Base-by-base conservation (phyloP, 2,113 vertebrate genomes). In the Nestor notabilis region DNA sequence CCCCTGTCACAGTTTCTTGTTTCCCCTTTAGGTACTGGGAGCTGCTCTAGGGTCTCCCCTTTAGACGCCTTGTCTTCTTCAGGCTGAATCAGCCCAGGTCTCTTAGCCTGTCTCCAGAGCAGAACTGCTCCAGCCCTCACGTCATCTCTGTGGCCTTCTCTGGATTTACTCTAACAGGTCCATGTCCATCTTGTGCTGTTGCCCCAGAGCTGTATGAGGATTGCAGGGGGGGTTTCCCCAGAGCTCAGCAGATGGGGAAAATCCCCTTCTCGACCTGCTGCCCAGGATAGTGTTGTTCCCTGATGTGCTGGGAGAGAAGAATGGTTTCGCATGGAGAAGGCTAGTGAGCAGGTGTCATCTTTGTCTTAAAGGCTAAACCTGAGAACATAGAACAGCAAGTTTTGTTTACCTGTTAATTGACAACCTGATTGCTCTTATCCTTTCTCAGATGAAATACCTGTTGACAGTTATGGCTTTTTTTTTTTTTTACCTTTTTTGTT, bases 401-500 rank as follows among this genome's bases (percentile, higher is more conserved):
- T 90, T 70, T 91, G 28, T n/a, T 37, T 52, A 28, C 0, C 0
- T 43, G 7, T 61, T 29, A 39, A 17, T 49, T 77, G 49, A 63
- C 53, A 80, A 29, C 17, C 31, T 50, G 60, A 13, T 66, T 78
- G 53, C 20, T 89, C 7, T 61, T 2, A 2, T 41, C 28, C 12
- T 80, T 80, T 72, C 13, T 74, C 23, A 31, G 13, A 13, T 43
- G 17, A 71, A 75, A 43, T 78, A 2, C 13, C 7, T 35, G 13
- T 24, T 52, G 63, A 43, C 0, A 0, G 5, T 56, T 47, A 24
- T 28, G 29, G 29, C 1, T 0, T 13, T 50, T 61, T 37, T 76
- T 68, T 11, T 52, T 47, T 66, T 86, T 50, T 4, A n/a, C n/a
- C n/a, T 37, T 76, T 68, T 11, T 52, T 47, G 63, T 86, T 52